Evolutionary conservation across 2,113 vertebrate species (phyloP), one percentile per base, ranked within the genome.

Genomic region (Tor tambroides): DNA sequence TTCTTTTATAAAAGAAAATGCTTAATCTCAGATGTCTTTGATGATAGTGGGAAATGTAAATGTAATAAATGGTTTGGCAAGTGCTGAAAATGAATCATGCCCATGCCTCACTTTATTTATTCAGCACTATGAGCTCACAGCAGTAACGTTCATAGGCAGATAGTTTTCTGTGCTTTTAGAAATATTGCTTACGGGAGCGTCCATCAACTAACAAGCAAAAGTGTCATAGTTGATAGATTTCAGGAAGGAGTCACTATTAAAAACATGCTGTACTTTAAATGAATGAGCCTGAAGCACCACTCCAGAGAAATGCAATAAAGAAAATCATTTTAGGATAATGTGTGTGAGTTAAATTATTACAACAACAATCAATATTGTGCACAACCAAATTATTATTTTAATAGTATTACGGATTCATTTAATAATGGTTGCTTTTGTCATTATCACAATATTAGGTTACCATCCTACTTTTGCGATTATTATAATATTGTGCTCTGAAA

Each of bases 1-100:
- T 15, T 41, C 6, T 61, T 61, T 61, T n/a, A 26, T 38, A 2
- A 41, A 61, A 61, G 56, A 41, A 59, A 61, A 17, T 61, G 32
- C 78, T 26, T 41, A 2, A 61, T 38, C 12, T 61, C 32, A n/a
- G 78, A 23, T 12, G 11, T 23, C 49, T 71, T 41, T 17, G 49
- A 28, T 41, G 69, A 72, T 8, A 1, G 32, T 72, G 28, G 10
- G 67, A 79, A 59, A n/a, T 61, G 28, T 8, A 11, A 77, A 56
- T 54, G 43, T 41, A 78, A 56, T 74, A 26, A 74, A 72, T 88
- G 26, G 38, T 67, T 81, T 85, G 5, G 17, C 83, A 26, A 38
- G 41, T 56, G 35, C 23, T 51, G 54, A 76, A 35, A 17, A 32
- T 9, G 30, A 72, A 84, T 87, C 26, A 41, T 85, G 12, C 30